These are phyloP conservation scores for Anadara kagoshimensis DNA, from an alignment of 1,140 invertebrate species.

Conservation along the genomic window DNA sequence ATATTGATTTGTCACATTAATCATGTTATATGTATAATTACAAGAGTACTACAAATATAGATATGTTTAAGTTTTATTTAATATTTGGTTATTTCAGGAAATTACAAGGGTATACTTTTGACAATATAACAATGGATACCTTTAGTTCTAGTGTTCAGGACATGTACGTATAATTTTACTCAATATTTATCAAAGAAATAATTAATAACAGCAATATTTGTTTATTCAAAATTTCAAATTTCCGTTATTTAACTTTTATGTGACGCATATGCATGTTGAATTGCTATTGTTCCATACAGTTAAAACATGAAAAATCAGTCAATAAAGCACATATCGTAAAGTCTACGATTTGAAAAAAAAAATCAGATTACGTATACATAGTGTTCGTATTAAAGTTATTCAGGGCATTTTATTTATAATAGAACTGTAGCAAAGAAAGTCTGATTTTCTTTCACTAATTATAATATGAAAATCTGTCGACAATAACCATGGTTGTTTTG, in stretches of 20 bases:
- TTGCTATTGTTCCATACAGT: neutral
- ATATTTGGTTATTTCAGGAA: conserved; percentile 11
- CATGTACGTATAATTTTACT: conserved; percentile 22
- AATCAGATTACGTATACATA: neutral
- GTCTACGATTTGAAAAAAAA: neutral
- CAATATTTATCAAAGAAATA: conserved; percentile 1
- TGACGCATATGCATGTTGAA: neutral
- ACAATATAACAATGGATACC: conserved; percentile 32
- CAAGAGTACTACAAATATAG: neutral
- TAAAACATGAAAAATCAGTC: neutral
- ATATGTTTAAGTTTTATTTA: neutral
- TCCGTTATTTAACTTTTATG: neutral
- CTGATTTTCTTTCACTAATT: too few species aligned
- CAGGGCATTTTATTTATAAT: too few species aligned
- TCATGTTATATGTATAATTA: neutral
- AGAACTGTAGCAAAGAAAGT: too few species aligned
- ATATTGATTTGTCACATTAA: neutral
- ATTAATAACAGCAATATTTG: neutral
- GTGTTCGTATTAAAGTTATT: neutral
- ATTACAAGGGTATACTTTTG: conserved; percentile 35
- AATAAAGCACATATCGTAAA: neutral
- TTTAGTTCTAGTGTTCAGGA: conserved; percentile 23
- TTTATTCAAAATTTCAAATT: neutral
- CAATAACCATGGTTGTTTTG: neutral
- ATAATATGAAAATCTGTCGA: neutral